Conservation (phyloP, 2,113 vertebrate genomes). For the Ctenodactylus gundi region DNA sequence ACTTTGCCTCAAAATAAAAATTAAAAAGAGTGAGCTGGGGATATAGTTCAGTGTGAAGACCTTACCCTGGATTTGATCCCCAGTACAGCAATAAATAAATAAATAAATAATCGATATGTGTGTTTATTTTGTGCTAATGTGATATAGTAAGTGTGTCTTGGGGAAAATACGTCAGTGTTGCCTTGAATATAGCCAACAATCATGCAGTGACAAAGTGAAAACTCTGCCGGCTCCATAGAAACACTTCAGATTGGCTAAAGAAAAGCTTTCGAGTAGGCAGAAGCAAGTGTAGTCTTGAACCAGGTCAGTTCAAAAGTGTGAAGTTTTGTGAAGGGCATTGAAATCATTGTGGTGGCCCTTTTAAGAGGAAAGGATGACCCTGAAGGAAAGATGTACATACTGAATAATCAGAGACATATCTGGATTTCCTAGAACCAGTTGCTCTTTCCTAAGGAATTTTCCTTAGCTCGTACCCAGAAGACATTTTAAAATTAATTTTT, state of each 20-base stretch:
- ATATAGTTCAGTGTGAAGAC: too few species aligned
- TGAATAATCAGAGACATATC: not conserved
- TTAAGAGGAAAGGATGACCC: constrained; percentile 18
- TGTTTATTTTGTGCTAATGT: not conserved
- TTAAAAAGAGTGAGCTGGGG: too few species aligned
- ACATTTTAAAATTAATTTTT: not conserved
- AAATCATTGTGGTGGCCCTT: not conserved
- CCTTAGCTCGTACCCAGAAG: constrained; percentile 6
- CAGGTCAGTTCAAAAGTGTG: not conserved
- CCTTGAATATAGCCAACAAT: not conserved
- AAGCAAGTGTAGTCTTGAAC: not conserved
- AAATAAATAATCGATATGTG: too few species aligned
- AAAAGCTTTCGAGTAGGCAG: not conserved
- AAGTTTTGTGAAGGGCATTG: not conserved
- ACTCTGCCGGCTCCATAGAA: not conserved
- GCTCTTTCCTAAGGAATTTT: not conserved
- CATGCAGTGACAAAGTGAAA: not conserved
- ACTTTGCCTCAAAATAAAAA: too few species aligned
- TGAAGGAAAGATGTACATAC: not conserved
- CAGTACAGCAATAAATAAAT: too few species aligned
- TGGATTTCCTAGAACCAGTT: not conserved
- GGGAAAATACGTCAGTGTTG: not conserved
- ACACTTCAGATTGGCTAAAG: not conserved
- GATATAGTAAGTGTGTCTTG: not conserved
- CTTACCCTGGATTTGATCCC: too few species aligned